phyloP scores from a whole-genome alignment of 2,797 vertebrate species.

The Echiichthys vipera region DNA sequence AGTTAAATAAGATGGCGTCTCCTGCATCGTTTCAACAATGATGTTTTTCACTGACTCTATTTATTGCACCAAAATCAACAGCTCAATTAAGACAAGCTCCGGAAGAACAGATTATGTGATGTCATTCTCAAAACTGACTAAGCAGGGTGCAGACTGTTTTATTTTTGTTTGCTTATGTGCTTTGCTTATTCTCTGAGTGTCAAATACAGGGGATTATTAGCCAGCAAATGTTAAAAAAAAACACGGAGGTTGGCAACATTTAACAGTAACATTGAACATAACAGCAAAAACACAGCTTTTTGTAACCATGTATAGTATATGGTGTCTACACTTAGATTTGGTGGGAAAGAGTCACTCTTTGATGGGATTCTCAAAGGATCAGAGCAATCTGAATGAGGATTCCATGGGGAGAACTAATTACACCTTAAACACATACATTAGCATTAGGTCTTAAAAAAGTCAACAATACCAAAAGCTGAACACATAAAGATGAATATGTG shows the following conservation, averaged over 20 bases:
- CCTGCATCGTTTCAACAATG: neutral
- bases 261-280: neutral
- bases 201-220: constrained; percentile 7
- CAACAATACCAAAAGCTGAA: neutral
- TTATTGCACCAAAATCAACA: constrained; percentile 1
- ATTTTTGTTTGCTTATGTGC: neutral
- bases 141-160: neutral
- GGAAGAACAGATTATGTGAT: neutral
- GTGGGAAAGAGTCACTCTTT: neutral
- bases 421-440: neutral
- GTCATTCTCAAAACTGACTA: neutral
- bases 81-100: neutral
- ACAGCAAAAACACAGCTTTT: neutral
- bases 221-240: neutral
- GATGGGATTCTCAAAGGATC: neutral
- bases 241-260: constrained; percentile 1
- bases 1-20: neutral
- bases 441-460: neutral
- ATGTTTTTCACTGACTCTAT: neutral
- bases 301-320: neutral
- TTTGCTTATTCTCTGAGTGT: constrained; percentile 1
- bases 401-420: neutral
- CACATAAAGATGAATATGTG: too few relatives aligned
- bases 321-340: neutral
- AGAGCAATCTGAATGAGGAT: neutral